Evolutionary conservation across 2,113 vertebrate genomes (phyloP), one percentile per base, ranked within the genome.

Genomic region (Corvus moneduloides): DNA sequence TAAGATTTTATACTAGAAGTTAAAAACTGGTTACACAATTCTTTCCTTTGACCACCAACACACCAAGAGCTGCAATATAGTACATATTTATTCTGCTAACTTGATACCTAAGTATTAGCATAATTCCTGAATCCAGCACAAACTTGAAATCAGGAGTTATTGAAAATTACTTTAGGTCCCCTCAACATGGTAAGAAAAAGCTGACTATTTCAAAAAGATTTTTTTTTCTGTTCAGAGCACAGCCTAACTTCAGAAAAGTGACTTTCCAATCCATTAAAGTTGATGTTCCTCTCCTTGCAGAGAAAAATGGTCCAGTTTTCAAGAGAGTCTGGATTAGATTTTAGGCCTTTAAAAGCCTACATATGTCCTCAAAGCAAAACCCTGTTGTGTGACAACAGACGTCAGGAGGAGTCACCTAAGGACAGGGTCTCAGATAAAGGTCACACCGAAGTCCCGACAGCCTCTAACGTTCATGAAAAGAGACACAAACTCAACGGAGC

Each of bases 401-500:
- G 0, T 71, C 51, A 91, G 66, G 43, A 93, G 71, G 54, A 90
- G 92, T 90, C 88, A 90, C 63, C 68, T 84, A 69, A 97, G 94
- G 95, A 94, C 90, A 92, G 43, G 62, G 75, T 93, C 64, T 90
- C 55, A 66, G 43, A n/a, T 55, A 90, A 93, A 93, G 90, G 92
- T 86, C 83, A 33, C 28, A 24, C 20, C 8, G 2, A 93, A 93
- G 79, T 59, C 67, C 88, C 92, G 92, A 84, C 88, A 92, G 95
- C 28, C 46, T 58, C 63, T 80, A 88, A 92, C 2, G 0, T 7
- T 69, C 67, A 94, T 77, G 27, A 80, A 83, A 92, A 88, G 92
- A 92, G 88, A 93, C 94, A 95, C 82, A 91, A 90, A 83, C 43
- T 73, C 83, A 86, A 22, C 4, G 0, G 55, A 93, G 72, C 62